These are phyloP conservation scores for Tetranychus urticae DNA, from an alignment of 1,140 invertebrate genomes.

Conservation along the genomic window DNA sequence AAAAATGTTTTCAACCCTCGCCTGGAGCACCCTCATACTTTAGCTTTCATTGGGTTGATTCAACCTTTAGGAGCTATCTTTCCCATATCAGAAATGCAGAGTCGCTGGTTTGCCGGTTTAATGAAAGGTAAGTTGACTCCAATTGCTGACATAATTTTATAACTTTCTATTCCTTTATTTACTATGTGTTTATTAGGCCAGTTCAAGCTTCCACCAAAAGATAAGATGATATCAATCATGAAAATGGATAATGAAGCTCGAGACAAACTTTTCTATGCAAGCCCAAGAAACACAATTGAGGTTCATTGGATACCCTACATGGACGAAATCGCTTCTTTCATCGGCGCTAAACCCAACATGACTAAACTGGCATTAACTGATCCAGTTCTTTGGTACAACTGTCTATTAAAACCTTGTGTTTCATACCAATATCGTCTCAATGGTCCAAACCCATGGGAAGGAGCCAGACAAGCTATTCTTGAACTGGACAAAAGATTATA, in stretches of 20 bases:
- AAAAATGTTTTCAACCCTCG: constrained; percentile 7
- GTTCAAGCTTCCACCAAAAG: constrained; percentile 12
- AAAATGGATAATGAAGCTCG: constrained; percentile 15
- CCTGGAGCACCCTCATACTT: constrained; percentile 13
- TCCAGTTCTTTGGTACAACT: constrained; percentile 17
- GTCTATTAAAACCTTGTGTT: constrained; percentile 19
- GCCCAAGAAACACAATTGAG: constrained; percentile 23
- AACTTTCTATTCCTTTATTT: constrained; percentile 6
- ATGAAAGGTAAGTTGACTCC: not conserved
- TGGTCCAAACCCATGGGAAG: constrained; percentile 15
- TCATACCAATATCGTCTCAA: constrained; percentile 22
- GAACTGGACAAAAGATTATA: constrained; percentile 13
- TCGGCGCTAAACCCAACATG: constrained; percentile 19
- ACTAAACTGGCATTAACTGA: constrained; percentile 17
- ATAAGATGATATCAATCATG: constrained; percentile 21
- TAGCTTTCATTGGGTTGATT: constrained; percentile 27
- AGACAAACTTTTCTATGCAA: constrained; percentile 15
- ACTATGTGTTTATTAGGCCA: constrained; percentile 20
- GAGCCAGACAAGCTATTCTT: constrained; percentile 12
- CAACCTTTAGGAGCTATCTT: constrained; percentile 27
- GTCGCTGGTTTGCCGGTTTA: constrained; percentile 12
- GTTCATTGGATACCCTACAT: constrained; percentile 21
- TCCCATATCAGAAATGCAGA: constrained; percentile 26
- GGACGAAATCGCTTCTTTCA: constrained; percentile 16
- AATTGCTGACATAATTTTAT: too few species aligned